Evolutionary conservation across 2,888 invertebrate genomes (phyloP), one percentile per base, ranked within the genome.

Genomic region (Harpalus rufipes): DNA sequence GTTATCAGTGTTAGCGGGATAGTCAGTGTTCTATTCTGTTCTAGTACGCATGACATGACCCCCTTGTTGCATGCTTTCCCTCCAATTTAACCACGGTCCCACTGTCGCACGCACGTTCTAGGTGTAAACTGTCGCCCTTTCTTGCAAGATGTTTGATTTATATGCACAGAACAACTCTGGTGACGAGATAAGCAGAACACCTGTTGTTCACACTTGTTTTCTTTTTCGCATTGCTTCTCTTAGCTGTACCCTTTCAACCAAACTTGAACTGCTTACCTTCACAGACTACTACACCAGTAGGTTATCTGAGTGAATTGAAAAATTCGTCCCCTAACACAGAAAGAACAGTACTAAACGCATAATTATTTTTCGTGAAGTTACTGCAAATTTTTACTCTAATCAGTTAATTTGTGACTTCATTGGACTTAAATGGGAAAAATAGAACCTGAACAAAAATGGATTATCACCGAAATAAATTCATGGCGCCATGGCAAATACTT

Each of bases 121-220:
- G 72, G 3, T 44, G 44, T 41, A 14, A 44, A 74, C 68, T 44
- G 16, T 44, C 7, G n/a, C 14, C 12, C 63, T 68, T 68, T 74
- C 72, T 44, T 74, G 44, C 72, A 74, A 74, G 72, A 74, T 74
- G 72, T 74, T 74, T 74, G 72, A 74, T 74, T 74, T 74, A 74
- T 44, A 44, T 12, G 72, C 72, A 44, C 72, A 44, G 16, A 4
- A 74, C 7, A 18, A 72, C 72, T 74, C 72, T 68, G 68, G n/a
- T 16, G 68, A 68, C 68, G 68, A 68, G 39, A 68, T 68, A 39
- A 68, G 39, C 7, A 39, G 25, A 39, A 39, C 68, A 68, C 68
- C 14, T 68, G 68, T 68, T 68, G 68, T 68, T 25, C 63, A 18
- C 59, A 68, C 41, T 68, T 68, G n/a, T 68, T 68, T 68, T 39